A percentile compares a stretch with the other conserved stretches of the same genome.
Conservation (phyloP, 2,888 invertebrate genomes). For the Pemphredon lugubris region DNA sequence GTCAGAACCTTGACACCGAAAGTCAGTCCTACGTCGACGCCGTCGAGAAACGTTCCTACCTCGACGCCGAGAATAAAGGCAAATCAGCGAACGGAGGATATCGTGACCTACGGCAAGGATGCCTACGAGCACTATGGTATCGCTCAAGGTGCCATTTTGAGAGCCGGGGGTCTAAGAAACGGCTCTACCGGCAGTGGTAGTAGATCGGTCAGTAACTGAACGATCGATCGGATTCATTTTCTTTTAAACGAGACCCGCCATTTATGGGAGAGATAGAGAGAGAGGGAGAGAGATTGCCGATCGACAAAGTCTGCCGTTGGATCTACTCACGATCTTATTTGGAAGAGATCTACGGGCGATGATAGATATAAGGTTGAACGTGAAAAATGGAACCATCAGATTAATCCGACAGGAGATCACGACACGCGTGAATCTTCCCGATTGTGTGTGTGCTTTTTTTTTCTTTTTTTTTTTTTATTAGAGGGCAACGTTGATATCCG, state of each 20-base stretch:
- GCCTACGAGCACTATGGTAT: constrained; percentile 75
- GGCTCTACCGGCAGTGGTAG: constrained; percentile 73
- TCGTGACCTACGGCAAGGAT: constrained; percentile 70
- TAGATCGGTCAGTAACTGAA: constrained; percentile 74
- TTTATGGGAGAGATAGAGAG: too few relatives aligned
- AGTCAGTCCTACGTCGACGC: constrained; percentile 29
- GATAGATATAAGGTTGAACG: background rate
- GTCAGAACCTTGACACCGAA: constrained; percentile 35
- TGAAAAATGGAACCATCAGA: constrained; percentile 1
- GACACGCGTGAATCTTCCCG: too few relatives aligned
- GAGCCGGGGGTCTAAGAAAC: constrained; percentile 55
- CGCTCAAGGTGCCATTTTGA: constrained; percentile 66
- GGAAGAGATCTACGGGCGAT: too few relatives aligned
- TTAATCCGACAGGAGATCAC: too few relatives aligned
- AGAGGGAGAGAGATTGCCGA: too few relatives aligned
- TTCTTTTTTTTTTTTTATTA: too few relatives aligned
- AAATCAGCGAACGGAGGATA: constrained; percentile 33
- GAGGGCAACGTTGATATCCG: background rate
- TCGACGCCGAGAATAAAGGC: constrained; percentile 24
- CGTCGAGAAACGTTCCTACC: constrained; percentile 19
- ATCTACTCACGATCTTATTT: too few relatives aligned
- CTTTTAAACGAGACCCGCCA: background rate
- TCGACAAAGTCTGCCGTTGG: too few relatives aligned
- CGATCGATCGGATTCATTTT: background rate
- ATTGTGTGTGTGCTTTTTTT: too few relatives aligned